A percentile compares a stretch with the other conserved stretches of the same genome.
These are phyloP conservation scores for Dinocampus coccinellae DNA, from an alignment of 2,888 invertebrate species.

Conservation along the genomic window DNA sequence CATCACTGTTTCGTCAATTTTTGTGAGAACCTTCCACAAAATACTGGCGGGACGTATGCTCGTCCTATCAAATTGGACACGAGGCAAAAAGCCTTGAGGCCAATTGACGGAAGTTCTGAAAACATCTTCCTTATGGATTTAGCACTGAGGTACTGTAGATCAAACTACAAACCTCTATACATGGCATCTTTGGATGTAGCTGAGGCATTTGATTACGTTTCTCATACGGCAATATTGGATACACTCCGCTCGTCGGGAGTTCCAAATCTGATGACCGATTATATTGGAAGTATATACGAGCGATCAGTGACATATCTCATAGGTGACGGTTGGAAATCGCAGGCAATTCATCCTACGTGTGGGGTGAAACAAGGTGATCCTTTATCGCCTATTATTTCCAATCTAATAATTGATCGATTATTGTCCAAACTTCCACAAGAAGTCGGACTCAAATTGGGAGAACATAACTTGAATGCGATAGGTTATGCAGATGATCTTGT, in stretches of 20 bases:
- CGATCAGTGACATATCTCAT: not conserved
- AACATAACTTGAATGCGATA: slow-evolving; percentile 20
- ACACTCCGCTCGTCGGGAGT: slow-evolving; percentile 20
- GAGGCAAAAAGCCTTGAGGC: slow-evolving; percentile 31
- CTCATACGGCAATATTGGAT: slow-evolving; percentile 42
- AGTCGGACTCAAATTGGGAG: not conserved
- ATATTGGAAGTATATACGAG: slow-evolving; percentile 20
- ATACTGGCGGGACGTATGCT: not conserved
- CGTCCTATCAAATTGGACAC: not conserved
- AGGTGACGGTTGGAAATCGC: slow-evolving; percentile 19
- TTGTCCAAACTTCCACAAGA: slow-evolving; percentile 15
- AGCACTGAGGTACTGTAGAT: slow-evolving; percentile 43
- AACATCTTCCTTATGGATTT: slow-evolving; percentile 34
- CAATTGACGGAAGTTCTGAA: slow-evolving; percentile 28
- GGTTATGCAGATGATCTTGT: slow-evolving; percentile 50
- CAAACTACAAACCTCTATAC: slow-evolving; percentile 55
- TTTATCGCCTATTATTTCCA: slow-evolving; percentile 41
- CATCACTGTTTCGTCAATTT: not conserved
- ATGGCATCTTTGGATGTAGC: slow-evolving; percentile 64
- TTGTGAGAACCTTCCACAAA: not conserved
- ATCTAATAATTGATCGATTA: slow-evolving; percentile 33
- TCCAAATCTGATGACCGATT: not conserved
- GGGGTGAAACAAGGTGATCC: slow-evolving; percentile 50
- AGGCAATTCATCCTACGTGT: slow-evolving; percentile 28
- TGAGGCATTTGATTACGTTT: slow-evolving; percentile 66